Base-by-base conservation (phyloP, 2,113 vertebrate species). In the Bungarus multicinctus region DNA sequence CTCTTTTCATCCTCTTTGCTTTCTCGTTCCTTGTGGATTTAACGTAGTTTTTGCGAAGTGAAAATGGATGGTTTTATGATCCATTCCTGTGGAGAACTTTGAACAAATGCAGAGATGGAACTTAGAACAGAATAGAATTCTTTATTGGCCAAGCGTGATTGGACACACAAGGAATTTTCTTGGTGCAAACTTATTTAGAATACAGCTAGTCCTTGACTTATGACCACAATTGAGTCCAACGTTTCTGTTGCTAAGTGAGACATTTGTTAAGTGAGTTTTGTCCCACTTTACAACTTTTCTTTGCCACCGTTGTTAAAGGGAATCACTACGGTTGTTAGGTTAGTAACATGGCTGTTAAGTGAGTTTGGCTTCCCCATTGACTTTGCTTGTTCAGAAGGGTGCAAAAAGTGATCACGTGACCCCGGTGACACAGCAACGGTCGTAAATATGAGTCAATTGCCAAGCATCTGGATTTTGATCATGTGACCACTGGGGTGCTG, bases 31-130 rank as follows among this genome's bases (percentile, higher is more conserved):
- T 60, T 3, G 1, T 60, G 57, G 25, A 27, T 0, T 2, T 94
- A 93, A 93, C 94, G 93, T 94, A 91, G 94, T 92, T 94, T 94
- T 88, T 90, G 93, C 0, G 87, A 95, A 95, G 95, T 96, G 95
- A 92, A 95, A 94, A 93, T 8, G 91, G 88, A 91, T 53, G 53
- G 14, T 93, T 90, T 95, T 87, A 91, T 52, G 50, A 52, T 91
- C 50, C 0, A 0, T 89, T n/a, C 94, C 89, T 91, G 74, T 1
- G 0, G 5, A 53, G 90, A 87, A 86, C 87, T 52, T 91, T 89
- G 91, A 91, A 94, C 64, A 52, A 85, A 3, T 92, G 81, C 50
- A 53, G 50, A 45, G 87, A 89, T n/a, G 23, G 12, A 0, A 0
- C 2, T 23, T 0, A 50, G 47, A 50, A 9, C 9, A 50, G 47